These are phyloP conservation scores for Schizopygopsis pylzovi DNA, from an alignment of 2,797 vertebrate species.

Conservation along the genomic window DNA sequence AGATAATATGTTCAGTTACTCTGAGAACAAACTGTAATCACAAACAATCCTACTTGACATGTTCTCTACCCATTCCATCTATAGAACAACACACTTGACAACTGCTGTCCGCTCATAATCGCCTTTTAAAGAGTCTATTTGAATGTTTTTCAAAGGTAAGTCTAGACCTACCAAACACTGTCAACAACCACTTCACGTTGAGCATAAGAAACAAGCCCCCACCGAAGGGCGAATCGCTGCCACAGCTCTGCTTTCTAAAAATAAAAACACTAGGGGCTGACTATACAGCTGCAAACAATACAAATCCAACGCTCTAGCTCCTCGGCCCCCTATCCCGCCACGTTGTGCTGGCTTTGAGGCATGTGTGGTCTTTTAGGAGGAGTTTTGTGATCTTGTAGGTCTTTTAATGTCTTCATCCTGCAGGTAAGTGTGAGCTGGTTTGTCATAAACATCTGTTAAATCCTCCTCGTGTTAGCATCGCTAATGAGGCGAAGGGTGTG, in stretches of 20 bases:
- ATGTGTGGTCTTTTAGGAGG: not conserved
- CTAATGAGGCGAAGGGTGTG: constrained; percentile 49
- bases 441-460: constrained; percentile 61
- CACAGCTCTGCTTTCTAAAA: constrained; percentile 54
- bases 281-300: constrained; percentile 46
- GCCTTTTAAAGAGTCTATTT: constrained; percentile 3
- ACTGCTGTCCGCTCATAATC: not conserved
- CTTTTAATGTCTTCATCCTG: constrained; percentile 46
- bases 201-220: constrained; percentile 24
- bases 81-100: constrained; percentile 10
- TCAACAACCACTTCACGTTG: constrained; percentile 31
- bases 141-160: constrained; percentile 12
- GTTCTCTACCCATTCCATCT: not conserved
- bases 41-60: not conserved
- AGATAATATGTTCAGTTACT: not conserved
- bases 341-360: constrained; percentile 18
- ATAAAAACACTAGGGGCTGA: constrained; percentile 52
- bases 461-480: constrained; percentile 41
- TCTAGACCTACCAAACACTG: constrained; percentile 9
- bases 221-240: constrained; percentile 15
- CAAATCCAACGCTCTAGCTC: not conserved
- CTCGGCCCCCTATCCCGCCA: not conserved
- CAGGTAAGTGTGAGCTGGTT: constrained; percentile 56
- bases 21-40: not conserved
- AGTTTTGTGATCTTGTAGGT: constrained; percentile 11